Conservation (phyloP, 2,113 vertebrate species). For the Burhinus bistriatus region DNA sequence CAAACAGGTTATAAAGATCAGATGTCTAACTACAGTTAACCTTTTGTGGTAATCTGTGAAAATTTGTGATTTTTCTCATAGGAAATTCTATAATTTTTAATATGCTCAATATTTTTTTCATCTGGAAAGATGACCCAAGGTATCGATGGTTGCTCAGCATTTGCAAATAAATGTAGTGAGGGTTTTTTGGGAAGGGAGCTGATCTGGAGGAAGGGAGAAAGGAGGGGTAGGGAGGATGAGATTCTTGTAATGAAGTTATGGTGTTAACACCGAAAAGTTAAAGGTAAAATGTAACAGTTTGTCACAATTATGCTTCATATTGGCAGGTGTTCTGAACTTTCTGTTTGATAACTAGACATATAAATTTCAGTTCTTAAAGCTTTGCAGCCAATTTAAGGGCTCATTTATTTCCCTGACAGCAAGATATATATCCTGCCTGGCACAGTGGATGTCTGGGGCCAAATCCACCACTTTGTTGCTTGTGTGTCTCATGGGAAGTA, state of each 20-base stretch:
- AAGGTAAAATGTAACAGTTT: constrained; percentile 83
- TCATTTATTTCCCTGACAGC: constrained; percentile 85
- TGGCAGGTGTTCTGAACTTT: constrained; percentile 86
- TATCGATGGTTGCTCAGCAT: background rate
- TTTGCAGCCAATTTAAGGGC: constrained; percentile 85
- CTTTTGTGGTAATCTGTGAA: background rate
- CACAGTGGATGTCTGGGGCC: constrained; percentile 76
- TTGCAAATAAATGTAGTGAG: background rate
- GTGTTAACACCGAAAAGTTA: constrained; percentile 71
- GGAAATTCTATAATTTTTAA: background rate
- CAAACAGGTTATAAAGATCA: background rate
- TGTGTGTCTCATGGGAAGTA: constrained; percentile 76
- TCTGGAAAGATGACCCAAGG: background rate
- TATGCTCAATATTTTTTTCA: background rate
- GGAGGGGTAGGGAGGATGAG: background rate
- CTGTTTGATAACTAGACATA: constrained; percentile 87
- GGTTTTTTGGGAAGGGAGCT: background rate
- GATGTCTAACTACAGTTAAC: background rate
- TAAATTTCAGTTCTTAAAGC: constrained; percentile 86
- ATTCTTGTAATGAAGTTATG: constrained; percentile 62
- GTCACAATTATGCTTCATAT: constrained; percentile 84
- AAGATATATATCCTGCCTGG: constrained; percentile 81
- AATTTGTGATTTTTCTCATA: background rate
- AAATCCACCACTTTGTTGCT: constrained; percentile 77
- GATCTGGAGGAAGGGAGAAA: background rate